These are phyloP conservation scores for Scomber scombrus DNA, from an alignment of 2,113 vertebrate species.

Conservation along the genomic window DNA sequence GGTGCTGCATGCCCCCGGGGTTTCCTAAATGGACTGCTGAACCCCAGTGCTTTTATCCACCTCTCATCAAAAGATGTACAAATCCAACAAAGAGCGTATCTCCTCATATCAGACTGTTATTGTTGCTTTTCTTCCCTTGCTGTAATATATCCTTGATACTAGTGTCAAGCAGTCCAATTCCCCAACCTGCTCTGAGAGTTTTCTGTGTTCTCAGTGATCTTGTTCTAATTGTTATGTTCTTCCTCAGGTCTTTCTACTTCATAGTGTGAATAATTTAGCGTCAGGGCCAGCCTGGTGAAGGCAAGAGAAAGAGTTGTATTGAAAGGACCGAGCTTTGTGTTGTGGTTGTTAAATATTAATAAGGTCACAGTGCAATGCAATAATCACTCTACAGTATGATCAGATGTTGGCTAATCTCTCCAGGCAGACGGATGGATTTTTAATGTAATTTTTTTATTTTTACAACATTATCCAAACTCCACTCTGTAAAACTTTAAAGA, in stretches of 20 bases:
- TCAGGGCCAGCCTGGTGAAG: slow-evolving; percentile 35
- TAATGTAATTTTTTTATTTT: slow-evolving; percentile 1
- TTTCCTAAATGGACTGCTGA: slow-evolving; percentile 28
- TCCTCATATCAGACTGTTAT: slow-evolving; percentile 1
- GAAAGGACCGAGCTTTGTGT: slow-evolving; percentile 61
- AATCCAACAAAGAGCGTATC: not conserved
- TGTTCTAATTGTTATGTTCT: slow-evolving; percentile 44
- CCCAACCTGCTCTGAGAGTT: not conserved
- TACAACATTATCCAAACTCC: not conserved
- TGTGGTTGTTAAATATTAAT: slow-evolving; percentile 81
- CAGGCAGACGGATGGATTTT: slow-evolving; percentile 15
- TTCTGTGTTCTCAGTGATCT: slow-evolving; percentile 20
- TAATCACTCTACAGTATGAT: slow-evolving; percentile 73
- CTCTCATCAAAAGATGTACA: slow-evolving; percentile 26
- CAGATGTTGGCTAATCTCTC: slow-evolving; percentile 40
- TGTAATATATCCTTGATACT: not conserved
- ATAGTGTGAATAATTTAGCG: slow-evolving; percentile 84
- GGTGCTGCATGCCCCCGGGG: slow-evolving; percentile 1
- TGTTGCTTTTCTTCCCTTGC: not conserved
- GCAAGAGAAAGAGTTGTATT: slow-evolving; percentile 63
- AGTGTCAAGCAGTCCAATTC: not conserved
- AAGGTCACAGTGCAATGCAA: slow-evolving; percentile 70
- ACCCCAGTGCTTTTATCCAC: slow-evolving; percentile 8
- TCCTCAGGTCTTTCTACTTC: slow-evolving; percentile 55
- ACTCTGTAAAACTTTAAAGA: not conserved